Evolutionary conservation across 1,140 invertebrate species (phyloP).

Genomic region (Achroia grisella): DNA sequence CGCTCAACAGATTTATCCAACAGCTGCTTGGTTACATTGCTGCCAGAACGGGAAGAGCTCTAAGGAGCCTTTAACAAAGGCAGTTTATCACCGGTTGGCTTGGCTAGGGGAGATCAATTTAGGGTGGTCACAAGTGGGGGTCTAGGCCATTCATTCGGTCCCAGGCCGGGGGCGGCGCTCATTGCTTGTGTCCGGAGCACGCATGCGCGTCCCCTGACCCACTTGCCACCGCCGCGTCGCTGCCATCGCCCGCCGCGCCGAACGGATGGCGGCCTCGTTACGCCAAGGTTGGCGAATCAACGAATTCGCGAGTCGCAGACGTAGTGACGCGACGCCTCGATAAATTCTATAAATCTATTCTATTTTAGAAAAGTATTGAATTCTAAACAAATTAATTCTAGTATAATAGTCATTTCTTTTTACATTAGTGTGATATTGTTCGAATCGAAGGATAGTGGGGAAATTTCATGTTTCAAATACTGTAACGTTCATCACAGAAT

Average conservation of each 20-base stretch:
- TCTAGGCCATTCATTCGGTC: slow-evolving; percentile 53
- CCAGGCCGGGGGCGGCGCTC: slow-evolving; percentile 57
- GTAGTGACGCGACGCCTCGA: slow-evolving; percentile 37
- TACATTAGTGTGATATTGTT: too few species aligned
- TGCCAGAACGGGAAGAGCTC: slow-evolving; percentile 30
- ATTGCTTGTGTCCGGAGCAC: slow-evolving; percentile 59
- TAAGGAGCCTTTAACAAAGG: slow-evolving; percentile 15
- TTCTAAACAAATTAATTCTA: too few species aligned
- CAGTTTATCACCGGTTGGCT: slow-evolving; percentile 8
- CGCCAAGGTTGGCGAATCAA: slow-evolving; percentile 63
- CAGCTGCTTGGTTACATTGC: slow-evolving; percentile 36
- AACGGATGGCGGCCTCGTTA: slow-evolving; percentile 49
- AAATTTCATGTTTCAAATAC: not conserved
- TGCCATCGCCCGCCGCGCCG: slow-evolving; percentile 34
- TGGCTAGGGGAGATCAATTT: slow-evolving; percentile 46
- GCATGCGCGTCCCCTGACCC: slow-evolving; percentile 60
- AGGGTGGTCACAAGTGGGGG: slow-evolving; percentile 37
- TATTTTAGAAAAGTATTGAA: too few species aligned
- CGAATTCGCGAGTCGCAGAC: slow-evolving; percentile 48
- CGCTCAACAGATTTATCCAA: slow-evolving; percentile 56
- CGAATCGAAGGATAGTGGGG: not conserved
- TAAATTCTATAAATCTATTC: slow-evolving; percentile 9
- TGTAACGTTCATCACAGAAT: not conserved
- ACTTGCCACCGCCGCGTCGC: slow-evolving; percentile 52
- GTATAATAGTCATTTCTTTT: too few species aligned